Evolutionary conservation across 2,113 vertebrate species (phyloP), one percentile per base, ranked within the genome.

Genomic region (Geococcyx californianus): DNA sequence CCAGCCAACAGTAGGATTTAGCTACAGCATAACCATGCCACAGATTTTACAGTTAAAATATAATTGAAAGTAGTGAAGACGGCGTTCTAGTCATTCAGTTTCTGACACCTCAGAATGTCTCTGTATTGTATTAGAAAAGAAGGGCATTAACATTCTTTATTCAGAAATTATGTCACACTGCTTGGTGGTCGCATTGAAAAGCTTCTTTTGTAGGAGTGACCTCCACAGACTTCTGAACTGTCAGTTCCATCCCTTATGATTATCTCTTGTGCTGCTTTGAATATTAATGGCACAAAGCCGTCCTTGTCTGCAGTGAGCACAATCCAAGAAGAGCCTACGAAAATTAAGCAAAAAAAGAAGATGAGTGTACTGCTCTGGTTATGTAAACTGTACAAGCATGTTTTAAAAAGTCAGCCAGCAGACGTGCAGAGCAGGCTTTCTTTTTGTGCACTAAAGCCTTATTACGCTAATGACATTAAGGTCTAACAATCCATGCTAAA

Each of bases 251-350:
- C 98, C 36, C 99, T 98, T 95, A 99, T 98, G 2, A 97, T 98
- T 64, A 99, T 98, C 76, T 99, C 98, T 52, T 99, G 98, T 91
- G 98, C 98, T 94, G 98, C 96, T 95, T 98, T 98, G 97, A 99
- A 99, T 14, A 97, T 98, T 95, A 99, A 97, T 24, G 99, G 99
- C 69, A 99, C 98, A 83, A 99, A 99, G 77, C 99, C 99, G 1
- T 99, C 98, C 23, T 97, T 97, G 91, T 99, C 99, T 34, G 98
- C 98, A 72, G 99, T 98, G 18, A 99, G 97, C 31, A 98, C 98
- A 18, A 99, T 97, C 99, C 99, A 99, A 92, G 98, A 89, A 8
- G 98, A 98, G 73, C 99, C 99, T 99, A 69, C 34, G 81, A 93
- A 96, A 95, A 86, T 54, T 45, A 90, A 96, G 74, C 34, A 66